Conservation (phyloP, 1,140 invertebrate genomes). For the Charaxes varanes region DNA sequence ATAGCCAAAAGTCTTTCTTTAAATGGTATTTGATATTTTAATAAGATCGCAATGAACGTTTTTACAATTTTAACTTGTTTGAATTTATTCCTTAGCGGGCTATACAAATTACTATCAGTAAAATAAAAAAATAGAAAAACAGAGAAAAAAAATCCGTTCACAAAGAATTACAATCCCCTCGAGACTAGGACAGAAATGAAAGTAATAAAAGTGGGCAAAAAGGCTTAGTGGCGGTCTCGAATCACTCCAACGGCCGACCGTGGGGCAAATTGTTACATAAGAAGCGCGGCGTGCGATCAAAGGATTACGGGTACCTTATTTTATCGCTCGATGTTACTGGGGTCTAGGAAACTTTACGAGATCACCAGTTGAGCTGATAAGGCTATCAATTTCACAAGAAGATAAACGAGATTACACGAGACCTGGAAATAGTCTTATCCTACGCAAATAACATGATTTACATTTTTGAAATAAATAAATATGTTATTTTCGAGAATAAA, state of each 20-base stretch:
- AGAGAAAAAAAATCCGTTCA: neutral
- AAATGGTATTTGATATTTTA: no score
- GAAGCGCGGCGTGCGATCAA: constrained; percentile 29
- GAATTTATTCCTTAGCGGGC: neutral
- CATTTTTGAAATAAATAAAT: no score
- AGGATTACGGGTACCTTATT: constrained; percentile 28
- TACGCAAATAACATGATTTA: no score
- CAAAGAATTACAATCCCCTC: neutral
- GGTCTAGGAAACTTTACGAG: constrained; percentile 18
- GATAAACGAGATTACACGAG: neutral
- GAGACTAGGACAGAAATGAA: constrained; percentile 13
- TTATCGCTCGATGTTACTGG: constrained; percentile 29
- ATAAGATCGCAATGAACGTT: no score
- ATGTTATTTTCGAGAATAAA: no score
- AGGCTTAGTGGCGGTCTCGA: constrained; percentile 19
- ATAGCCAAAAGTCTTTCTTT: no score
- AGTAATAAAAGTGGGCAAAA: constrained; percentile 22
- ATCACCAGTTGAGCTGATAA: constrained; percentile 8
- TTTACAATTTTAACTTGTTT: no score
- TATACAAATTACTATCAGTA: neutral
- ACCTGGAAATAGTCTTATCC: neutral
- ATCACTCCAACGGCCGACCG: constrained; percentile 18
- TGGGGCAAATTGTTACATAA: constrained; percentile 33
- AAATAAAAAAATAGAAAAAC: neutral
- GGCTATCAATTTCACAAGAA: neutral